Percentiles rank a stretch among this genome's conserved stretches.
Evolutionary conservation across 2,797 vertebrate genomes (phyloP).

Genomic region (Erethizon dorsatum): DNA sequence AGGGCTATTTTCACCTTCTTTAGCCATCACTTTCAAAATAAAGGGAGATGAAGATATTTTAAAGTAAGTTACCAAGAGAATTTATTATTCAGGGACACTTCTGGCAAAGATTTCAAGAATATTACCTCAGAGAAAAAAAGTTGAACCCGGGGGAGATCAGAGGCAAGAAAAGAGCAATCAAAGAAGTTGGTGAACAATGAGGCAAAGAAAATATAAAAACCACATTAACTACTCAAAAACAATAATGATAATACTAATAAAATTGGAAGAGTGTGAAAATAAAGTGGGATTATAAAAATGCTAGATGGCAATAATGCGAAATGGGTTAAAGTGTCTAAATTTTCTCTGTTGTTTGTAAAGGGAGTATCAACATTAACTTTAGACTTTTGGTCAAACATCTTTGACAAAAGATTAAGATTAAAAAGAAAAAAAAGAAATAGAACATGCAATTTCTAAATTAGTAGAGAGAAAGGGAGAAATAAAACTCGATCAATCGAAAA

Average conservation of each 20-base stretch:
- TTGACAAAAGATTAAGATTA: not conserved
- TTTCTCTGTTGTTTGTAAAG: not conserved
- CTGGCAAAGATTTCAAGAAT: not conserved
- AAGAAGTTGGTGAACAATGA: not conserved
- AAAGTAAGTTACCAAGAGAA: not conserved
- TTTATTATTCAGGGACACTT: not conserved
- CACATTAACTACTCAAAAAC: not conserved
- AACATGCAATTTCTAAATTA: conserved; percentile 48
- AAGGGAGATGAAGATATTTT: conserved; percentile 23
- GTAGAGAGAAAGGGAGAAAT: not conserved
- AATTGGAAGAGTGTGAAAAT: not conserved
- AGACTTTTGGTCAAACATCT: not conserved
- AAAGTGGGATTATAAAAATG: not conserved
- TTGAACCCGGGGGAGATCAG: not conserved
- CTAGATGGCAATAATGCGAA: not conserved
- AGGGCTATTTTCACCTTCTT: not conserved
- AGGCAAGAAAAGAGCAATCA: not conserved
- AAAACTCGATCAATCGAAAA: not conserved
- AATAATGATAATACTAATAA: not conserved
- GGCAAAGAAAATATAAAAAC: not conserved
- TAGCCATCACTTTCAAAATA: conserved; percentile 24
- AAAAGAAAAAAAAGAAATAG: conserved; percentile 31
- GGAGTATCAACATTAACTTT: not conserved
- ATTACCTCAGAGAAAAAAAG: conserved; percentile 3
- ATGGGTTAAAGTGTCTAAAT: conserved; percentile 24